Conservation (phyloP, 2,113 vertebrate species). For the Oostethus manadensis region DNA sequence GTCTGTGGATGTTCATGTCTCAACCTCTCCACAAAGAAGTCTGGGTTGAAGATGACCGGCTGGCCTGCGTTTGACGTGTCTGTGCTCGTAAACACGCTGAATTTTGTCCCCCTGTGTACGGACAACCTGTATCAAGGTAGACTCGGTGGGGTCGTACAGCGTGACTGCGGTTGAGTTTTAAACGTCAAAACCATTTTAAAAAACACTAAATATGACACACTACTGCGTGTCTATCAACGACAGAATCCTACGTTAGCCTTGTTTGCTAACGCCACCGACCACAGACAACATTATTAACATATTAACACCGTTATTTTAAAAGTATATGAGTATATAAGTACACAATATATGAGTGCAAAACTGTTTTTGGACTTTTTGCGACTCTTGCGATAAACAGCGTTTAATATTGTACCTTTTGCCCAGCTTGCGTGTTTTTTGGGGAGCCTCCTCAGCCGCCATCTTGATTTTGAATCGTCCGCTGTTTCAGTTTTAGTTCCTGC, state of each 20-base stretch:
- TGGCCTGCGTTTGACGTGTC: conserved; percentile 70
- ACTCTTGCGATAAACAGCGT: not conserved
- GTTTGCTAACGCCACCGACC: conserved; percentile 3
- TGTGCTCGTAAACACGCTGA: conserved; percentile 83
- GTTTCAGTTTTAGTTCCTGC: conserved; percentile 29
- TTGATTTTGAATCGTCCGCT: conserved; percentile 74
- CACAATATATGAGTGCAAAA: not conserved
- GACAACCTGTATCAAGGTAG: not conserved
- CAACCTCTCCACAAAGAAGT: conserved; percentile 96
- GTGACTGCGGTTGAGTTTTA: not conserved
- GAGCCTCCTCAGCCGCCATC: conserved; percentile 62
- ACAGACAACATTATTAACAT: not conserved
- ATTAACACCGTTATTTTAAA: not conserved
- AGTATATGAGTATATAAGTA: too few relatives aligned
- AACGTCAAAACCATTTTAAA: not conserved
- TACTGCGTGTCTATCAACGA: not conserved
- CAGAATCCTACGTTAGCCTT: conserved; percentile 13
- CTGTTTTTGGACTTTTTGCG: not conserved
- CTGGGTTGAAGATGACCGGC: conserved; percentile 92
- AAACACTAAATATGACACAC: not conserved
- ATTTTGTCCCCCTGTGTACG: conserved; percentile 74
- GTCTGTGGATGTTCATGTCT: conserved; percentile 85
- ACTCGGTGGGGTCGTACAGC: not conserved
- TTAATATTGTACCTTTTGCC: conserved; percentile 53
- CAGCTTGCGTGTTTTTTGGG: conserved; percentile 49